Evolutionary conservation across 2,797 vertebrate genomes (phyloP), one percentile per base, ranked within the genome.

Genomic region (Eptatretus atami): DNA sequence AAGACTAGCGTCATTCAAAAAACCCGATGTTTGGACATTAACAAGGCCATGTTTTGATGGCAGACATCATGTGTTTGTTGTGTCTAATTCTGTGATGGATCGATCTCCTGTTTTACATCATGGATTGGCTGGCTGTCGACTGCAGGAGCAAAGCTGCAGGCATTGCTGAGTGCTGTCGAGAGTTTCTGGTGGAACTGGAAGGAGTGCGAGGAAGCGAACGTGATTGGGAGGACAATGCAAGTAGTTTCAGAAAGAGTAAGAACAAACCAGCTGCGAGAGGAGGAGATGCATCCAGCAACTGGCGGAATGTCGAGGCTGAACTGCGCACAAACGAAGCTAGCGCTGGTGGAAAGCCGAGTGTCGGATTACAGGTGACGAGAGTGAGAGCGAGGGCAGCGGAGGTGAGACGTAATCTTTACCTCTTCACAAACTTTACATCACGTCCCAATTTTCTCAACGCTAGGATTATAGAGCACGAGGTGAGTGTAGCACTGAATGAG

Each of bases 321-420:
- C 74, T 98, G 72, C n/a, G 92, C 88, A 15, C 92, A 98, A 73
- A 98, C 92, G 70, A 98, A 98, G 69, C 80, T 98, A n/a, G 68
- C 92, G 73, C 80, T 98, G 68, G 92, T 98, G 73, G 92, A 98
- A 98, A 75, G 92, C 92, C 70, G 93, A 93, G 75, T 98, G 88
- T 68, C 86, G 86, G 76, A 96, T 98, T 98, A 69, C 92, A 98
- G 88, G 92, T 95, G 31, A 44, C n/a, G 31, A 44, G 31, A 44
- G 4, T 44, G 4, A 69, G 11, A 69, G 4, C 9, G 8, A 63
- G 53, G 19, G 53, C 10, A 14, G 12, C 8, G 1, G 11, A 9
- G 15, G 11, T 15, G 54, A 31, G 15, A 11, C 14, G 53, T n/a
- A 12, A 53, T 15, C 10, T 65, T 25, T 13, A 15, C 6, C 53